Base-by-base conservation (phyloP, 2,888 invertebrate species). In the Acanthopleura granulata region DNA sequence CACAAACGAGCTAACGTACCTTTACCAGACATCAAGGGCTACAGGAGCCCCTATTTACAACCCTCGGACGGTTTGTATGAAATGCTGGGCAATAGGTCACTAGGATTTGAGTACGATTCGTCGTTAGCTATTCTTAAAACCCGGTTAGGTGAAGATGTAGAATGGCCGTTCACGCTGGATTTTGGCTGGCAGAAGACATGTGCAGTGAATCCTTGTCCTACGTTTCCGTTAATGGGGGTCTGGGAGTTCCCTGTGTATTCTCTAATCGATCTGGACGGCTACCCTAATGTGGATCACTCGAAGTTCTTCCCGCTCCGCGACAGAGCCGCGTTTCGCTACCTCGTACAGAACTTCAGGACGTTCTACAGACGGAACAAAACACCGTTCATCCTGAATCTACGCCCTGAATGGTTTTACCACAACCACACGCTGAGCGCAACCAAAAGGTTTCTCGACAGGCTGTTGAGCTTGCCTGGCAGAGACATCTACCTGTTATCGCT, bases 151-250 rank as follows among this genome's bases (percentile, higher is more conserved):
- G 57, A 57, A 22, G 22, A 57, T 18, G 57, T 57, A 1, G 57
- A n/a, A n/a, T 57, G 57, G 57, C 57, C 57, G 22, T 57, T 57
- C 22, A 57, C 57, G n/a, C 57, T 57, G 57, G 57, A 57, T 57
- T 57, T n/a, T 57, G 57, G 57, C 22, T 57, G 3, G 6, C 18
- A 18, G 18, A 22, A 57, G 57, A 12, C 18, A 6, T 57, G 57
- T 57, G 57, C 3, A 1, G 57, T 57, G 18, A 3, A 3, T n/a
- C 22, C 57, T 1, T 57, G 57, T 57, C 57, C 57, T 6, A n/a
- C 57, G 22, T n/a, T 18, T 57, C 57, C 57, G 6, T 12, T 57
- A 12, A 57, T 57, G 57, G 57, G 57, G 3, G 22, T 57, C 6
- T 57, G 57, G 57, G 57, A 57, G 57, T 57, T 57, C 57, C 57